Conservation (phyloP, 2,113 vertebrate species). For the Romanogobio albipinnatus region DNA sequence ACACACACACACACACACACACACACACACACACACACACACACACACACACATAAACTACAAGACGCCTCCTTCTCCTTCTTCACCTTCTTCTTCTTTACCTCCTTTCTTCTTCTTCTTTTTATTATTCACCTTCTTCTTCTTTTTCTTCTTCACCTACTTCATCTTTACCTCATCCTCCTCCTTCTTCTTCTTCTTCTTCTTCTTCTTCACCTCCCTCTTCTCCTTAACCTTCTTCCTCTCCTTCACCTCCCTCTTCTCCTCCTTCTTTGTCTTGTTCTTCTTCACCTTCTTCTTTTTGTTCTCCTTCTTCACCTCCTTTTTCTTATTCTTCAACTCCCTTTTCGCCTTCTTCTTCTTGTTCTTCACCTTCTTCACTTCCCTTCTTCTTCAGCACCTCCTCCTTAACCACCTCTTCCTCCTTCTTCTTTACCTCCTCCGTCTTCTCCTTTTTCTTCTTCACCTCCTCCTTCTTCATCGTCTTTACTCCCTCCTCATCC, state of each 20-base stretch:
- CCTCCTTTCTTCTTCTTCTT: not conserved
- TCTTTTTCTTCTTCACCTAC: too few relatives aligned
- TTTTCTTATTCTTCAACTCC: too few relatives aligned
- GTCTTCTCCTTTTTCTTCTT: not conserved
- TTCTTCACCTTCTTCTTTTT: not conserved
- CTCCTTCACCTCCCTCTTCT: too few relatives aligned
- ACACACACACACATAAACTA: too few relatives aligned
- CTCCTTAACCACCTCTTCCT: not conserved
- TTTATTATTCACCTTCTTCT: not conserved
- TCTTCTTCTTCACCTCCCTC: not conserved
- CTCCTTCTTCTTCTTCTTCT: too few relatives aligned
- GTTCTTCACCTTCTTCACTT: not conserved
- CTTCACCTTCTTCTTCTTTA: not conserved
- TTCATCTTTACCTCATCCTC: too few relatives aligned
- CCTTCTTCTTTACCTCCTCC: too few relatives aligned
- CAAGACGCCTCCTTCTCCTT: too few relatives aligned
- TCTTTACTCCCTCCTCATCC: not conserved
- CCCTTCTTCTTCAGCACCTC: not conserved
- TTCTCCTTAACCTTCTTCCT: too few relatives aligned
- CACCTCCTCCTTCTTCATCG: not conserved
- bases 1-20: too few relatives aligned
- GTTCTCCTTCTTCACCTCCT: too few relatives aligned
- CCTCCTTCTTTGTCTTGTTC: not conserved
- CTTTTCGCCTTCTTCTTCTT: not conserved
- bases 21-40: too few relatives aligned